Base-by-base conservation (phyloP, 2,113 vertebrate species). In the Zosterops japonicus region DNA sequence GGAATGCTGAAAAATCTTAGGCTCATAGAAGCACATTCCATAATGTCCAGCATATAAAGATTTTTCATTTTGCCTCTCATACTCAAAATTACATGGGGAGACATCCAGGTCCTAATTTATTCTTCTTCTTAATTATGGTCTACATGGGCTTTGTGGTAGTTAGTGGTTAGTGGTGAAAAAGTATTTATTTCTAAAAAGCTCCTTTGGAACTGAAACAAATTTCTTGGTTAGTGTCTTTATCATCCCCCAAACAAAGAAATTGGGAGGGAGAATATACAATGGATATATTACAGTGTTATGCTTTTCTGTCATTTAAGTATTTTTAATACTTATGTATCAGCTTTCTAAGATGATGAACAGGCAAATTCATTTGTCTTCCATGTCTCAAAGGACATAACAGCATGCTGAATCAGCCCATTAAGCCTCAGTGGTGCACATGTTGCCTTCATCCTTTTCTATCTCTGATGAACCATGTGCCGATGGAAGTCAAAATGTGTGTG, bases 81-180 rank as follows among this genome's bases (percentile, higher is more conserved):
- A 65, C 53, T 80, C 39, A 94, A 80, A 91, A 87, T 39, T 1
- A 46, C 28, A 28, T 12, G 47, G 84, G 55, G 91, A 95, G 57
- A 42, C 10, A 70, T 74, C 36, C 86, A 90, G 36, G 56, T 89
- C 47, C 39, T 81, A 78, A 94, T 87, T 93, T 80, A 16, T 90
- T 90, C 15, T 74, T 82, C 44, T 76, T 91, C n/a, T 69, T 87
- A 80, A 93, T 89, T 94, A 72, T 76, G 47, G 2, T 79, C 7
- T 76, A 35, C 46, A 35, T 61, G 55, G 75, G 33, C 50, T 72
- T 42, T 42, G 19, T 55, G 27, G 80, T 89, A 86, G 81, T 87
- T 90, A 64, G 92, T 83, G 85, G 75, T 93, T 94, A 87, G 82
- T 1, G 13, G 41, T 83, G 41, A 68, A 84, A 86, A 93, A 83